phyloP scores from a whole-genome alignment of 1,140 invertebrate genomes.

The Drosophila repleta region DNA sequence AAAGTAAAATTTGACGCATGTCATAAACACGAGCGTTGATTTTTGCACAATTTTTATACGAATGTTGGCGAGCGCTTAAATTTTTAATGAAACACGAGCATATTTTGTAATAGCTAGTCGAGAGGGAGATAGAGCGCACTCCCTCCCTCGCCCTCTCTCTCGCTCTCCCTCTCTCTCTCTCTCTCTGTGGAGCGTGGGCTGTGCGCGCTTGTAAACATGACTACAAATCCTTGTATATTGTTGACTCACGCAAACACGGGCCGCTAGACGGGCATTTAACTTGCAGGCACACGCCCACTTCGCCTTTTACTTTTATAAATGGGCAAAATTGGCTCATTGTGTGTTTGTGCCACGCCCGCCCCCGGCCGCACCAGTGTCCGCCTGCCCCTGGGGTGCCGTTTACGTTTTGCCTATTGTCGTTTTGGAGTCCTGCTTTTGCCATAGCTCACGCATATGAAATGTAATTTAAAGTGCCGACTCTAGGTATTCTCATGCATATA shows the following conservation, averaged over 20 bases:
- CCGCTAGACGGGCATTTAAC: slow-evolving; percentile 45
- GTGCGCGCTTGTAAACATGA: slow-evolving; percentile 29
- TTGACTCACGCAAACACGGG: slow-evolving; percentile 38
- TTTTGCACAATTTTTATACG: slow-evolving; percentile 33
- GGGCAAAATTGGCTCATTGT: slow-evolving; percentile 65
- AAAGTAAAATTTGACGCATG: slow-evolving; percentile 62
- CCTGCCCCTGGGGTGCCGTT: slow-evolving; percentile 1
- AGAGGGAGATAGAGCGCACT: slow-evolving; percentile 1
- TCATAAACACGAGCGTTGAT: slow-evolving; percentile 61
- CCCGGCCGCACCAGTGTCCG: neutral
- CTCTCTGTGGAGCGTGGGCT: slow-evolving; percentile 2
- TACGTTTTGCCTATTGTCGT: neutral
- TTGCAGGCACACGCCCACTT: slow-evolving; percentile 19
- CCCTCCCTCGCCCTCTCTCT: neutral
- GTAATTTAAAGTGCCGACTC: slow-evolving; percentile 4
- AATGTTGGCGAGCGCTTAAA: slow-evolving; percentile 46
- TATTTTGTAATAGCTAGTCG: slow-evolving; percentile 71
- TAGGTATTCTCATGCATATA: neutral
- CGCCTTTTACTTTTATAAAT: slow-evolving; percentile 22
- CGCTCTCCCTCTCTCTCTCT: neutral
- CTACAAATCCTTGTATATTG: slow-evolving; percentile 39
- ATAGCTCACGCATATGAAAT: slow-evolving; percentile 3
- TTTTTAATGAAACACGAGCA: slow-evolving; percentile 81
- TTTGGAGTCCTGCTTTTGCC: neutral
- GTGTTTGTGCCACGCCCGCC: slow-evolving; percentile 50